These are phyloP conservation scores for Nannoperca obscura DNA, from an alignment of 2,797 vertebrate genomes.

Conservation along the genomic window DNA sequence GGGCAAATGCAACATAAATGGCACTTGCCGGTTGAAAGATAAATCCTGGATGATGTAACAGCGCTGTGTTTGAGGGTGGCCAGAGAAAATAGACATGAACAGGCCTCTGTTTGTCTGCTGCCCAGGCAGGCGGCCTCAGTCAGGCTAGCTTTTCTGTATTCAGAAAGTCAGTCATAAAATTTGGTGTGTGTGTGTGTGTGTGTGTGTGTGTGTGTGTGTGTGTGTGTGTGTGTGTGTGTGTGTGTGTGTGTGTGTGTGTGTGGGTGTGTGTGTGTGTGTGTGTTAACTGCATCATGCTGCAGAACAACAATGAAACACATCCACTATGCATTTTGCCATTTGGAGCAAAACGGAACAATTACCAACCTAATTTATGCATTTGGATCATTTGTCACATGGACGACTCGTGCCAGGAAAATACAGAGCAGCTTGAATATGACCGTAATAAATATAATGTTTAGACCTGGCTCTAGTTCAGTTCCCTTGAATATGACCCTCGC, in stretches of 20 bases:
- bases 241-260: too few relatives aligned
- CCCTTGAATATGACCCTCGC: conserved; percentile 48
- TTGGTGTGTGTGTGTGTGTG: conserved; percentile 8
- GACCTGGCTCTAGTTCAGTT: conserved; percentile 50
- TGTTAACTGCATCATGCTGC: conserved; percentile 33
- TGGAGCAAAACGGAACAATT: conserved; percentile 58
- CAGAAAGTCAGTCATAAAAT: conserved; percentile 71
- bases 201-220: too few relatives aligned
- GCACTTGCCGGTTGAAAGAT: conserved; percentile 76
- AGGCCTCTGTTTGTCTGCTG: conserved; percentile 69
- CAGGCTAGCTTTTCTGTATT: conserved; percentile 58
- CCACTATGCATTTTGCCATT: conserved; percentile 57
- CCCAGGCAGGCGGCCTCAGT: conserved; percentile 50
- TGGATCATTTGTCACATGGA: conserved; percentile 54
- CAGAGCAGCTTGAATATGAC: conserved; percentile 74
- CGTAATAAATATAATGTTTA: conserved; percentile 68
- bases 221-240: too few relatives aligned
- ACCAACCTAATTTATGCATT: conserved; percentile 59
- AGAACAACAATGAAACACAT: conserved; percentile 50
- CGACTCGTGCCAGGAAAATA: conserved; percentile 67
- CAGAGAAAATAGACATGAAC: conserved; percentile 74
- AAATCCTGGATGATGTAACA: conserved; percentile 72
- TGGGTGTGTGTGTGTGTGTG: too few relatives aligned
- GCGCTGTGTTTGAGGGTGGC: conserved; percentile 61
- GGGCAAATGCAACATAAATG: conserved; percentile 62